Percentiles rank a stretch among this genome's conserved stretches.
phyloP scores from a whole-genome alignment of 1,140 invertebrate species.

The Dinoponera quadriceps region DNA sequence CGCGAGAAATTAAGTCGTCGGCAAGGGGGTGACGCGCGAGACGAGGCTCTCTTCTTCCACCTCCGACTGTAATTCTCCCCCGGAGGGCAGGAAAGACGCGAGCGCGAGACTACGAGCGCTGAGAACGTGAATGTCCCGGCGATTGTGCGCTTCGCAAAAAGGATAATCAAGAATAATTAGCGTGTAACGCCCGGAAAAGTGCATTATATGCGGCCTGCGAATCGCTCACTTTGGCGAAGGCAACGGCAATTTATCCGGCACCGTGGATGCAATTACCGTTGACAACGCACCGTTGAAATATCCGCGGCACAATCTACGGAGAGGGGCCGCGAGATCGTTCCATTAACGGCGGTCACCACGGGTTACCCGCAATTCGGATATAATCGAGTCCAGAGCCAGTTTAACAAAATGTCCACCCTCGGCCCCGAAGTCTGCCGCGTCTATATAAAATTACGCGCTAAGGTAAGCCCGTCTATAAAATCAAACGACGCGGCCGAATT shows the following conservation, averaged over 20 bases:
- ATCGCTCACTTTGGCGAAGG: not conserved
- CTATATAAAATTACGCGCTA: not conserved
- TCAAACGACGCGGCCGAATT: not conserved
- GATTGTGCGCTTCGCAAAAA: constrained; percentile 11
- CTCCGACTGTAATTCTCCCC: constrained; percentile 4
- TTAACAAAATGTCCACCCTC: constrained; percentile 62
- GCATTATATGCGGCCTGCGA: not conserved
- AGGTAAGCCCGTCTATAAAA: constrained; percentile 4
- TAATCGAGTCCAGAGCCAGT: constrained; percentile 40
- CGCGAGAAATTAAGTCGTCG: constrained; percentile 7
- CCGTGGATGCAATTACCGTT: constrained; percentile 6
- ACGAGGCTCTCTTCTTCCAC: constrained; percentile 19
- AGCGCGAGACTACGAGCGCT: too few relatives aligned
- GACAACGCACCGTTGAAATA: constrained; percentile 33
- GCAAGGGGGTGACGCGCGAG: not conserved
- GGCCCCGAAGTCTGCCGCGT: constrained; percentile 2
- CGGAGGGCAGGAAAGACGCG: not conserved
- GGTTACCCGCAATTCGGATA: constrained; percentile 63
- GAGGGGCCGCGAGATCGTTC: constrained; percentile 43
- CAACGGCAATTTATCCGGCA: constrained; percentile 16
- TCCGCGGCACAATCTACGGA: not conserved
- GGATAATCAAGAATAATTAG: constrained; percentile 15
- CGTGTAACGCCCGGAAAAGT: constrained; percentile 17
- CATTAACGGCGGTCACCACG: constrained; percentile 65
- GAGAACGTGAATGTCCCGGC: constrained; percentile 24